These are phyloP conservation scores for Cyanistes caeruleus DNA, from an alignment of 2,113 vertebrate genomes.

Conservation along the genomic window DNA sequence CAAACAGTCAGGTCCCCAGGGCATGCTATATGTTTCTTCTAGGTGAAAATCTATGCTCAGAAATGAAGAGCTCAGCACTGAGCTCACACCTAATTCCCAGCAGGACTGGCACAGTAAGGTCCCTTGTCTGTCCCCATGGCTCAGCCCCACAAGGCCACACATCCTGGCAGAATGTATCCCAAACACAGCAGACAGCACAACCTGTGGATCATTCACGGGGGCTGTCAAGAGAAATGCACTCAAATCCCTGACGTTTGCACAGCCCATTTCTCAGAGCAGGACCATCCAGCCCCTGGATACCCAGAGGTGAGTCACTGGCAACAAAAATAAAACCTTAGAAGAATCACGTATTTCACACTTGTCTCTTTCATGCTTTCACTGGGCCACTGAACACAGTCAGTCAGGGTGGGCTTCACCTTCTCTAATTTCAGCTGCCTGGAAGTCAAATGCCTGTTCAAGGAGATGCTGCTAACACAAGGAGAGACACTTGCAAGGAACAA, in stretches of 20 bases:
- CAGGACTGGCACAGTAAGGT: background rate
- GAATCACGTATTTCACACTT: background rate
- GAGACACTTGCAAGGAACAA: background rate
- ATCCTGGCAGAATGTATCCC: background rate
- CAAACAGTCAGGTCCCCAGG: background rate
- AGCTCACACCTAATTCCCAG: background rate
- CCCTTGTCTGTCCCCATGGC: accelerated
- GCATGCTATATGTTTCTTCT: background rate
- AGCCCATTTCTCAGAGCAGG: background rate
- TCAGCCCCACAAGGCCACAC: background rate
- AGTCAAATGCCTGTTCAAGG: background rate
- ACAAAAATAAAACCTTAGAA: background rate
- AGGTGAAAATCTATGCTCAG: background rate
- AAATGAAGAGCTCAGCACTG: background rate
- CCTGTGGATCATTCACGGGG: background rate
- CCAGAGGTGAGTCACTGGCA: background rate
- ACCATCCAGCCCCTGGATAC: background rate
- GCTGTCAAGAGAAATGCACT: background rate
- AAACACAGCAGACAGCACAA: background rate
- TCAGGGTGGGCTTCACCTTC: background rate
- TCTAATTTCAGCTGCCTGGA: background rate
- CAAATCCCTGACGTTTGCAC: background rate
- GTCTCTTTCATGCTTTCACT: background rate
- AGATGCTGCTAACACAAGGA: background rate
- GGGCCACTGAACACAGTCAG: background rate